Conservation (phyloP, 2,797 vertebrate species). For the Ctenopoma kingsleyae region DNA sequence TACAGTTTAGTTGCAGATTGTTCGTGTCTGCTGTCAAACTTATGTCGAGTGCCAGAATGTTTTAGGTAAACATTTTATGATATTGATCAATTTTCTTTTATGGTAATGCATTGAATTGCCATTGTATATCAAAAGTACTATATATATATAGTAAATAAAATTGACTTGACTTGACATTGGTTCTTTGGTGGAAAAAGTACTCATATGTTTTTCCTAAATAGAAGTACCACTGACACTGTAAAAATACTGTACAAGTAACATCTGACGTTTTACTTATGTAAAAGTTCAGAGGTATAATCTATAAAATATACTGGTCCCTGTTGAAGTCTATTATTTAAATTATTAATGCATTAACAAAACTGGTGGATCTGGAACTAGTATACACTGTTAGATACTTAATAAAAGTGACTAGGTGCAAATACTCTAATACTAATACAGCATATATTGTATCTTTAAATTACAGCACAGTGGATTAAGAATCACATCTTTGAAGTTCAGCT, state of each 20-base stretch:
- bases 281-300: no score
- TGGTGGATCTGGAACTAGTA: no score
- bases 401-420: no score
- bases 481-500: constrained; percentile 17
- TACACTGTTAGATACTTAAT: background rate
- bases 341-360: background rate
- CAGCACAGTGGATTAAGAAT: background rate
- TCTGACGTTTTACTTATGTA: no score
- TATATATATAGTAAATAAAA: no score
- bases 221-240: background rate
- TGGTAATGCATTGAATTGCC: no score
- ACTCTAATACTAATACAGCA: no score
- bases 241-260: no score
- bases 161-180: background rate
- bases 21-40: constrained; percentile 20
- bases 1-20: background rate
- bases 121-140: no score
- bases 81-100: no score
- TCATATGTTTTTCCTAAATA: background rate
- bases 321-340: no score
- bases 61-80: background rate
- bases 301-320: no score
- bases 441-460: background rate
- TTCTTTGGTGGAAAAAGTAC: background rate
- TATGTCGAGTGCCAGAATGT: background rate